Evolutionary conservation across 2,113 vertebrate genomes (phyloP).

Genomic region (Cyphomyrus discorhynchus): DNA sequence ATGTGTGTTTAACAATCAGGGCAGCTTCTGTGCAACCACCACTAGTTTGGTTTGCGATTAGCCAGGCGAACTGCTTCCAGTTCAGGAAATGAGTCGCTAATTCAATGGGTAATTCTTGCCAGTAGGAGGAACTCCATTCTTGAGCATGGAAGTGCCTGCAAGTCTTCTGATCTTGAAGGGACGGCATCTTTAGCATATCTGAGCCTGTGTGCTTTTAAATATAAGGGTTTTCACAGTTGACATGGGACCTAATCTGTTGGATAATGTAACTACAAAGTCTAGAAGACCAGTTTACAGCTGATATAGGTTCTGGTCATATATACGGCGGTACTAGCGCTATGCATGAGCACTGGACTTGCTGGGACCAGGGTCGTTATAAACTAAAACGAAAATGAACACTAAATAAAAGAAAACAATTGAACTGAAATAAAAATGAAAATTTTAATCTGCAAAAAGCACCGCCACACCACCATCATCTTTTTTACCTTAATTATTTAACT

Average conservation of each 20-base stretch:
- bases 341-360: too few relatives aligned
- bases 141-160: not conserved
- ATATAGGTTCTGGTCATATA: too few relatives aligned
- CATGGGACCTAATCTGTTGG: not conserved
- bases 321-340: too few relatives aligned
- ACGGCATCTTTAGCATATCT: not conserved
- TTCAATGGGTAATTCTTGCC: not conserved
- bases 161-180: not conserved
- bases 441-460: too few relatives aligned
- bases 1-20: slow-evolving; percentile 11
- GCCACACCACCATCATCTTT: too few relatives aligned
- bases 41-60: slow-evolving; percentile 27
- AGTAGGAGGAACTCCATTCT: not conserved
- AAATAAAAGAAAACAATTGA: too few relatives aligned
- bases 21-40: slow-evolving; percentile 11
- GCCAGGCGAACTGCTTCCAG: slow-evolving; percentile 26
- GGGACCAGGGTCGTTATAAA: too few relatives aligned
- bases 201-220: not conserved
- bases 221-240: not conserved
- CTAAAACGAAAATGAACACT: too few relatives aligned
- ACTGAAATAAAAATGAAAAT: too few relatives aligned
- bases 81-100: slow-evolving; percentile 27
- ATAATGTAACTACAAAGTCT: not conserved
- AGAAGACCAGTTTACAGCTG: too few relatives aligned
- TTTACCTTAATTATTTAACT: too few relatives aligned